Base-by-base conservation (phyloP, 2,888 invertebrate genomes). In the Harpalus rufipes region DNA sequence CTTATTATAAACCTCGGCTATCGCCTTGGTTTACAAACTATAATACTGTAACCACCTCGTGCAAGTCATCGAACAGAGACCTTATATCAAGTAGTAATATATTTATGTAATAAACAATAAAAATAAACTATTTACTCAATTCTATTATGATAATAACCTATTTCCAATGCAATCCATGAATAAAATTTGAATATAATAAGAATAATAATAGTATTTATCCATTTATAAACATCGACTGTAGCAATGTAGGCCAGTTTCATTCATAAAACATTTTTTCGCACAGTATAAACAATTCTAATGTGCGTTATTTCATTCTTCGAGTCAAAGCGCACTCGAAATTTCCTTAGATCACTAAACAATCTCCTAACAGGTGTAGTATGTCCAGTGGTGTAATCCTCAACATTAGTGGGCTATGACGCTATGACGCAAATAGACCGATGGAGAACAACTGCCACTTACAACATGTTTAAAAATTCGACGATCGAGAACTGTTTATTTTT, bases 391-490 rank as follows among this genome's bases (percentile, higher is more conserved):
- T 74, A 44, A 74, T 44, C 44, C 51, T 74, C 58, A 72, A 72
- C 82, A 82, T 32, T 81, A 82, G 61, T 41, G 14, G 59, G 72
- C 44, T 16, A 74, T 44, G 41, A 41, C 68, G 68, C 68, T 51
- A 21, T n/a, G 68, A 82, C 58, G 51, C 21, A 82, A 82, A 82
- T 82, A 82, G 82, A 82, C 59, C 72, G 82, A 82, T 72, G 56
- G 56, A 18, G 72, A 82, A 72, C 82, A 82, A 82, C 82, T 82
- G 82, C 56, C 58, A 82, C 72, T 82, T 82, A 82, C 78, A 78
- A 39, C 16, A 4, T 68, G 68, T 68, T 68, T 39, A 68, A 68
- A 68, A 68, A 74, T 44, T 74, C 25, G 32, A 51, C 44, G 68
- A 10, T 68, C 32, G 68, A 32, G 39, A 65, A 14, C 6, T 72